A percentile compares a stretch with the other conserved stretches of the same genome.
These are phyloP conservation scores for Aleiodes leptofemur DNA, from an alignment of 2,888 invertebrate species.

Conservation along the genomic window DNA sequence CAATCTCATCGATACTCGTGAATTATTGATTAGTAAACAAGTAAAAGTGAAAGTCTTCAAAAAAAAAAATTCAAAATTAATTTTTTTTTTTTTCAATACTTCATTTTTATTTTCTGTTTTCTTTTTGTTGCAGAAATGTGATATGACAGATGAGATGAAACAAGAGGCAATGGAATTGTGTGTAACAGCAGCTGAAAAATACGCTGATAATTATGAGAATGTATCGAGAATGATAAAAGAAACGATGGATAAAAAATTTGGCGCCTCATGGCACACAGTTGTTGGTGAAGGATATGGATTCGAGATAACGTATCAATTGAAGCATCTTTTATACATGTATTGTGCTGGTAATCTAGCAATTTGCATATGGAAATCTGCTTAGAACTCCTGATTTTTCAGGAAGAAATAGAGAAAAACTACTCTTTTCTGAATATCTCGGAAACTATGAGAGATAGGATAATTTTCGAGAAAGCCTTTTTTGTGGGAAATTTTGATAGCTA, in stretches of 20 bases:
- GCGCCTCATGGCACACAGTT: conserved; percentile 82
- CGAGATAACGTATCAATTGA: conserved; percentile 81
- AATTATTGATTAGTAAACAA: conserved; percentile 31
- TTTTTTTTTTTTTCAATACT: conserved; percentile 3
- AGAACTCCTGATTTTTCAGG: not conserved
- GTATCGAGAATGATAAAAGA: conserved; percentile 97
- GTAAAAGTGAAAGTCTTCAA: not conserved
- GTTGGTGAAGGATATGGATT: conserved; percentile 84
- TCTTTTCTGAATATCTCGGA: not conserved
- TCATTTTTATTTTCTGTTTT: too few relatives aligned
- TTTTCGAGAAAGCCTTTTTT: too few relatives aligned
- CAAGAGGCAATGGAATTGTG: conserved; percentile 92
- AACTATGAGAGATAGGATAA: not conserved
- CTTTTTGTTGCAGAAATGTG: conserved; percentile 72
- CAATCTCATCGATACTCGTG: not conserved
- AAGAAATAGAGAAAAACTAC: not conserved
- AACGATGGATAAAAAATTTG: conserved; percentile 90
- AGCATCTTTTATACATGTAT: conserved; percentile 79
- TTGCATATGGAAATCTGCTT: conserved; percentile 81
- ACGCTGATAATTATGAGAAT: conserved; percentile 85
- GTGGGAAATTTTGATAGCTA: too few relatives aligned
- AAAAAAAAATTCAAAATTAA: not conserved
- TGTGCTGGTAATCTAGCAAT: conserved; percentile 81
- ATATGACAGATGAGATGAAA: conserved; percentile 84
- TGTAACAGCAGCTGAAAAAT: conserved; percentile 96